Percentiles rank a stretch among this genome's conserved stretches.
phyloP scores from a whole-genome alignment of 2,797 vertebrate species.

The Myripristis jacobus region DNA sequence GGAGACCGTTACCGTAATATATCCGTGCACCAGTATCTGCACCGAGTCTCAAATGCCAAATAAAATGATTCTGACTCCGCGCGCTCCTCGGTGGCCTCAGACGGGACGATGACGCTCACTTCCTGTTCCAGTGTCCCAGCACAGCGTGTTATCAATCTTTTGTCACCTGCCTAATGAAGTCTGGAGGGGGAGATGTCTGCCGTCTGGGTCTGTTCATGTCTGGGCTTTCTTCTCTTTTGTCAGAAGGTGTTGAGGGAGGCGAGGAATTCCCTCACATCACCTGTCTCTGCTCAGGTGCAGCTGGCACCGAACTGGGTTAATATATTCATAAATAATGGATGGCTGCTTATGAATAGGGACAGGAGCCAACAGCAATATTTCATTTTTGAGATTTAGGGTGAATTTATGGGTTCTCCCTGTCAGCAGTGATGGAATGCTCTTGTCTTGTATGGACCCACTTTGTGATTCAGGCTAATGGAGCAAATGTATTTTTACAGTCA shows the following conservation, averaged over 20 bases:
- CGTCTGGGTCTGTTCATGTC: constrained; percentile 13
- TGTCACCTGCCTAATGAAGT: constrained; percentile 23
- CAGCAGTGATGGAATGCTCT: too few species aligned
- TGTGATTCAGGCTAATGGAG: too few species aligned
- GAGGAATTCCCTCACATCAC: constrained; percentile 4
- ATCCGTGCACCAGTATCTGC: not conserved
- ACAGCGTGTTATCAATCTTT: constrained; percentile 9
- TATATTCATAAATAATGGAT: not conserved
- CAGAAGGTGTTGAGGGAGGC: constrained; percentile 1
- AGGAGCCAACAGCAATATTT: too few species aligned
- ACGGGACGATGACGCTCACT: not conserved
- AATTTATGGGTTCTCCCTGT: too few species aligned
- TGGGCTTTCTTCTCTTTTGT: constrained; percentile 6
- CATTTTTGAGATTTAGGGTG: too few species aligned
- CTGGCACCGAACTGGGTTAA: not conserved
- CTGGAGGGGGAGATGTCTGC: not conserved
- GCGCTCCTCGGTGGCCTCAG: not conserved
- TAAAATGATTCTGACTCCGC: too few species aligned
- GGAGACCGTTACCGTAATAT: not conserved
- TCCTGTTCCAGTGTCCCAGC: not conserved
- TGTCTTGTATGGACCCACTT: too few species aligned
- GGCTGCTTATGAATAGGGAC: not conserved
- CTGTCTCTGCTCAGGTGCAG: not conserved
- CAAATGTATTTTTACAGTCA: too few species aligned
- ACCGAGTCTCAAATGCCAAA: too few species aligned